Base-by-base conservation (phyloP, 2,888 invertebrate species). In the Drosophila anomelani region DNA sequence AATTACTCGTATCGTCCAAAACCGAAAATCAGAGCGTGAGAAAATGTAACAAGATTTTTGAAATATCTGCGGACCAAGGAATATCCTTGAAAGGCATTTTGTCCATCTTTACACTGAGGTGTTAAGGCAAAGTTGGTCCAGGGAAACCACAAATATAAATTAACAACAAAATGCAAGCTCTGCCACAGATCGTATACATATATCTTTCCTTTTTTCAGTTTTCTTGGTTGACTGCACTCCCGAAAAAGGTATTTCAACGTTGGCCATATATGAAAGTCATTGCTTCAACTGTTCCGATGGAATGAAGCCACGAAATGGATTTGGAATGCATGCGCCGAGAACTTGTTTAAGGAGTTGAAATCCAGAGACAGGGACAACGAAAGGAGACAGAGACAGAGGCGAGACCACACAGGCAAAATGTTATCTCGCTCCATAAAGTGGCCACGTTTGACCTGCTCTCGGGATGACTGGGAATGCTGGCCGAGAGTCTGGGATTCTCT, bases 361-460 rank as follows among this genome's bases (percentile, higher is more conserved):
- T 53, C 34, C 68, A 59, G 51, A 47, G 32, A 57, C 26, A 69
- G 56, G 39, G 64, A 74, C 46, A 29, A 4, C 5, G 44, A 62
- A 1, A 51, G 51, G 29, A 38, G 57, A 63, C 57, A 63, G 9
- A 47, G 49, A 29, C 15, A 68, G 34, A 58, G 73, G 56, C 66
- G 59, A 73, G 77, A 73, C 80, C 85, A 87, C 87, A 81, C 82
- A 87, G 76, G 75, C 72, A 71, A 75, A 64, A 66, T 66, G 67
- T 67, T 55, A 67, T 66, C 59, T 54, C 43, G 57, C 34, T 51
- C 55, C 54, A 67, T 61, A 74, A 85, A 89, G 89, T 89, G 89
- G 85, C 89, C 88, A 85, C 80, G 88, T 77, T 85, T 89, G 85
- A 87, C 89, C 89, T 87, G 89, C 87, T 82, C 82, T 82, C 82